Evolutionary conservation across 2,888 invertebrate genomes (phyloP).

Genomic region (Nudaria mundana): DNA sequence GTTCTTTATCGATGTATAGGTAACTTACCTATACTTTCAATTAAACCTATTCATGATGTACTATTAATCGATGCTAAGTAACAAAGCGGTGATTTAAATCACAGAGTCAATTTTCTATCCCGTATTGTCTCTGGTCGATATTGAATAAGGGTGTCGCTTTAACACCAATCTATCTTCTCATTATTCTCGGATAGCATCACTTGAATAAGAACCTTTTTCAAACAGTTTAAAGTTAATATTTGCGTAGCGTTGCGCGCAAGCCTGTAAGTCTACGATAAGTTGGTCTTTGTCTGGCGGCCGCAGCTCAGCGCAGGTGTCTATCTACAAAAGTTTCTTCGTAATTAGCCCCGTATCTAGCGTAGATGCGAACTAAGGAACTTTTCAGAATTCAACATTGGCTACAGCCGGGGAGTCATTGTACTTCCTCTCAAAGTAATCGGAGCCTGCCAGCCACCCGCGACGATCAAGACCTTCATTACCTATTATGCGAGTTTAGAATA

Average conservation of each 20-base stretch:
- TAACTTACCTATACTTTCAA: too few species aligned
- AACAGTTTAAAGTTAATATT: slow-evolving; percentile 50
- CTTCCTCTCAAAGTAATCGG: slow-evolving; percentile 76
- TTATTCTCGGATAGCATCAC: slow-evolving; percentile 29
- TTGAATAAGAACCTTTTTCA: slow-evolving; percentile 44
- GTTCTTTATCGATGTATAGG: too few species aligned
- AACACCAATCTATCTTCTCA: slow-evolving; percentile 52
- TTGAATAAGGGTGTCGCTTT: slow-evolving; percentile 58
- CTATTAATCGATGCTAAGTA: slow-evolving; percentile 40
- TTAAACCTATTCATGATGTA: too few species aligned
- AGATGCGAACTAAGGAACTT: slow-evolving; percentile 74
- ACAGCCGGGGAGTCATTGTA: slow-evolving; percentile 75
- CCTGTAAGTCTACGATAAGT: slow-evolving; percentile 76
- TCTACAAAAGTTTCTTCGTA: slow-evolving; percentile 77
- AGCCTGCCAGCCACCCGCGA: slow-evolving; percentile 68
- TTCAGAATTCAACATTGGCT: slow-evolving; percentile 74
- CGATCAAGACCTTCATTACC: slow-evolving; percentile 79
- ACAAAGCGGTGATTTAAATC: slow-evolving; percentile 42
- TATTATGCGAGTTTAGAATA: slow-evolving; percentile 82
- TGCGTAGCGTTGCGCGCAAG: slow-evolving; percentile 38
- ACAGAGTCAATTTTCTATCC: slow-evolving; percentile 47
- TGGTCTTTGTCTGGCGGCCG: slow-evolving; percentile 73
- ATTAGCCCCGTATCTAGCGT: slow-evolving; percentile 77
- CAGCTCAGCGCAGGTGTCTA: slow-evolving; percentile 78
- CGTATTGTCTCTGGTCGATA: slow-evolving; percentile 57